These are phyloP conservation scores for Microplitis deprimator DNA, from an alignment of 2,888 invertebrate species.

Conservation along the genomic window DNA sequence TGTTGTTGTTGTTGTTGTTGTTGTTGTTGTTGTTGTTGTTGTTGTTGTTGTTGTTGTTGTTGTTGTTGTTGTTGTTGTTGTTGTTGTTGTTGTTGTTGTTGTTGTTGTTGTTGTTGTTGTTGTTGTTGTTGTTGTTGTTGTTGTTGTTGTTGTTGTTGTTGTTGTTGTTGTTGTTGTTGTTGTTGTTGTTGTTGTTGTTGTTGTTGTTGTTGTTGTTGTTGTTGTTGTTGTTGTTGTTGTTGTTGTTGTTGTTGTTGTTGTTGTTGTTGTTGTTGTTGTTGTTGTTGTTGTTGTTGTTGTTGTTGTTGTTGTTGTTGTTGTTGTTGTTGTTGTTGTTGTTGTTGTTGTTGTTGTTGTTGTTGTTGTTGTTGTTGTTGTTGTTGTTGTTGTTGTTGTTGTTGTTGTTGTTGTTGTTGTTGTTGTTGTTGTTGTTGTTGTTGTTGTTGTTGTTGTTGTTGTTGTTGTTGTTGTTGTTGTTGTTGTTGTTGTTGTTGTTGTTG, in stretches of 20 bases:
- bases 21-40: conserved; percentile 29
- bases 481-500: not conserved
- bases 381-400: conserved; percentile 29
- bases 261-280: not conserved
- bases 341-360: conserved; percentile 18
- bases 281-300: conserved; percentile 30
- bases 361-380: conserved; percentile 16
- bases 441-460: not conserved
- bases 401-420: not conserved
- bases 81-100: not conserved
- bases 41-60: not conserved
- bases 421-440: conserved; percentile 29
- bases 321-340: conserved; percentile 26
- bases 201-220: conserved; percentile 29
- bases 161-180: conserved; percentile 18
- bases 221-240: not conserved
- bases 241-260: conserved; percentile 29
- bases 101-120: conserved; percentile 30
- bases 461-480: conserved; percentile 30
- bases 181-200: conserved; percentile 16
- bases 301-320: conserved; percentile 9
- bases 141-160: conserved; percentile 26
- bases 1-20: conserved; percentile 16
- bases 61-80: conserved; percentile 29
- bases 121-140: conserved; percentile 9